A percentile compares a stretch with the other conserved stretches of the same genome.
Evolutionary conservation across 1,140 invertebrate genomes (phyloP).

Genomic region (Tribolium castaneum): DNA sequence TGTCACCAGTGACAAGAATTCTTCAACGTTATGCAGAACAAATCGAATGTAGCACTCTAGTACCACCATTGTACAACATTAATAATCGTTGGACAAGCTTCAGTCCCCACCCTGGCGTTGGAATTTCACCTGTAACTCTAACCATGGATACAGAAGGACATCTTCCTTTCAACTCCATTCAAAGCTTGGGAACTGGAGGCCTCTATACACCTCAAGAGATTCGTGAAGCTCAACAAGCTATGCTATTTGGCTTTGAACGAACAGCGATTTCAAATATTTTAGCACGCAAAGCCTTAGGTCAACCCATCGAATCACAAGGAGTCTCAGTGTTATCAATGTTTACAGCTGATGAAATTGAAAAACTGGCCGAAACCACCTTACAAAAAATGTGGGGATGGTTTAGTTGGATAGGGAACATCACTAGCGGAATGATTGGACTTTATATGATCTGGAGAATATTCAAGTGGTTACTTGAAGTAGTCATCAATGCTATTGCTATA

Average conservation of each 20-base stretch:
- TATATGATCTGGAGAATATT: neutral
- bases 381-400: neutral
- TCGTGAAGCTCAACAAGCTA: neutral
- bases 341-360: neutral
- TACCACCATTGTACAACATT: neutral
- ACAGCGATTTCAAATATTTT: too few relatives aligned
- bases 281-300: too few relatives aligned
- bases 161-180: too few relatives aligned
- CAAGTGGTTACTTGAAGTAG: neutral
- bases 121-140: too few relatives aligned
- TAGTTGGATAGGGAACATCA: neutral
- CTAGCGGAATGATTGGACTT: neutral
- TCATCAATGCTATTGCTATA: neutral
- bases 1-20: conserved; percentile 19
- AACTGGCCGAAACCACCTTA: neutral
- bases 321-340: neutral
- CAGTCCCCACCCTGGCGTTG: neutral
- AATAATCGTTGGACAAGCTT: conserved; percentile 26
- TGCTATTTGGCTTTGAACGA: neutral
- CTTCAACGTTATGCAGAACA: too few relatives aligned
- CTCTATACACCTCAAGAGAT: neutral
- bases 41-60: neutral
- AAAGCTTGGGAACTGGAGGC: neutral
- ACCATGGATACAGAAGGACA: too few relatives aligned
- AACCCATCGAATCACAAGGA: too few relatives aligned